phyloP scores from a whole-genome alignment of 1,140 invertebrate species.

The Hypsibius dujardini region DNA sequence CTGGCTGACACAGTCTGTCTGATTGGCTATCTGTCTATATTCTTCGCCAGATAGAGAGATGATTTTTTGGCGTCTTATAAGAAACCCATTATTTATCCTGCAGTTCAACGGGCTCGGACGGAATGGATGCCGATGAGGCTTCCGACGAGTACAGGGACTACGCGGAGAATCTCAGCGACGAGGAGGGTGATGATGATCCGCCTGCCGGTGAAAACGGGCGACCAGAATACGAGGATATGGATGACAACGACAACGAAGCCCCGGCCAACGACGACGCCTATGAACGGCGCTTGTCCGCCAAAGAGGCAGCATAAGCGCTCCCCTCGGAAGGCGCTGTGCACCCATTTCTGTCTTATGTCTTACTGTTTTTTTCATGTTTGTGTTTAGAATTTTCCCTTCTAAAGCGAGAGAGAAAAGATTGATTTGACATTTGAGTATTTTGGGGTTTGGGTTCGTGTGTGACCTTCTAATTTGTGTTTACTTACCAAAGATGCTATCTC shows the following conservation, averaged over 20 bases:
- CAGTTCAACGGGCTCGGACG: slow-evolving; percentile 8
- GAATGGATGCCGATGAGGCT: slow-evolving; percentile 9
- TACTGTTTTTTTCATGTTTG: too few relatives aligned
- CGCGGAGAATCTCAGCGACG: slow-evolving; percentile 5
- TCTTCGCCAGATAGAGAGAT: background rate
- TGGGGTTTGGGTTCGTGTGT: too few relatives aligned
- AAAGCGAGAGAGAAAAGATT: too few relatives aligned
- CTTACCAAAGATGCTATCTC: too few relatives aligned
- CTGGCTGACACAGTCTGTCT: background rate
- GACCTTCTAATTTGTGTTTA: too few relatives aligned
- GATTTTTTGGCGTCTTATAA: background rate
- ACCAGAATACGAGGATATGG: background rate
- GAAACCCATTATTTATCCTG: background rate
- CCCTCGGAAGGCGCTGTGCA: too few relatives aligned
- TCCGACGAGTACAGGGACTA: slow-evolving; percentile 11
- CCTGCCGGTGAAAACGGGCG: background rate
- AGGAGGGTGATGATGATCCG: background rate
- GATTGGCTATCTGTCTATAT: background rate
- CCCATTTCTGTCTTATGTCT: too few relatives aligned
- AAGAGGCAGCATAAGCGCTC: background rate
- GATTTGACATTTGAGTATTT: too few relatives aligned
- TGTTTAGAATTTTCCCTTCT: too few relatives aligned
- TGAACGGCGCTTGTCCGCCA: background rate
- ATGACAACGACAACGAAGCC: background rate
- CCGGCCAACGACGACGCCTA: background rate